Conservation (phyloP, 2,113 vertebrate species). For the Lota lota region DNA sequence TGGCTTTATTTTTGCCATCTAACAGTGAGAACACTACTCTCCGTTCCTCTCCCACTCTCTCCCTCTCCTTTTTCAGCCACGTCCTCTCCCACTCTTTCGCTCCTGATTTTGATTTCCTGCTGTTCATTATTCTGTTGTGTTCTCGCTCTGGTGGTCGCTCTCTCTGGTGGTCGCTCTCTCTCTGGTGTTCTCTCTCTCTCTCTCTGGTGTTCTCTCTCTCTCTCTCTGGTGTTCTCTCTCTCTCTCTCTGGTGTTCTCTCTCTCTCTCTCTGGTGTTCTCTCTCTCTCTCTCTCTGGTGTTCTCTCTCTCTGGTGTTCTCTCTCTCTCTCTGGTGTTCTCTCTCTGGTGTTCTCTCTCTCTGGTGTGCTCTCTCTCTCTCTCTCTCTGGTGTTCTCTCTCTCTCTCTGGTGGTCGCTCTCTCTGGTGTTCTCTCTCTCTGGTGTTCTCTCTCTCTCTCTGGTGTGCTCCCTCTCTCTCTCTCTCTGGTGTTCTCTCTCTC, state of each 20-base stretch:
- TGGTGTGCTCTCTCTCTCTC: neutral
- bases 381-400: neutral
- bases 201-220: constrained; percentile 34
- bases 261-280: constrained; percentile 28
- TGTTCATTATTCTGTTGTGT: neutral
- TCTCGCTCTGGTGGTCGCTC: neutral
- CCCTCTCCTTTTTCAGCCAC: neutral
- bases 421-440: constrained; percentile 34
- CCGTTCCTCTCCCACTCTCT: neutral
- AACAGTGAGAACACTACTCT: constrained; percentile 42
- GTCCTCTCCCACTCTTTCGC: neutral
- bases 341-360: constrained; percentile 29
- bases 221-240: constrained; percentile 16
- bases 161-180: constrained; percentile 33
- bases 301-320: neutral
- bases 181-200: constrained; percentile 1
- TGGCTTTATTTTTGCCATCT: constrained; percentile 47
- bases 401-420: neutral
- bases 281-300: neutral
- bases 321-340: constrained; percentile 19
- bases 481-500: constrained; percentile 8
- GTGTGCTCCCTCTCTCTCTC: constrained; percentile 39
- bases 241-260: constrained; percentile 30
- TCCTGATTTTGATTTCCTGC: neutral
- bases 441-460: constrained; percentile 15